Conservation (phyloP, 1,140 invertebrate species). For the Apis laboriosa region DNA sequence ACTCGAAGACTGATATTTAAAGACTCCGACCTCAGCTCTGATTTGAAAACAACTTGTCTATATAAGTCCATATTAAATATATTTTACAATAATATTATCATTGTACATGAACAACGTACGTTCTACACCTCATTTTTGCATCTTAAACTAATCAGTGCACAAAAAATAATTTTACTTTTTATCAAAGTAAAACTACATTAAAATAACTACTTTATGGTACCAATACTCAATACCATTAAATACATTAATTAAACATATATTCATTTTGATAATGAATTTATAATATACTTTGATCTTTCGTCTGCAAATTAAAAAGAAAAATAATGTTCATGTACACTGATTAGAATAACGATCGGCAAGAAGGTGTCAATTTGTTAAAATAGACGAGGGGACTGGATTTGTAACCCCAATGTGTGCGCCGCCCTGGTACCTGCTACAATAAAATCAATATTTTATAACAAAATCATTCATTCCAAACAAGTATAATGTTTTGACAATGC, state of each 20-base stretch:
- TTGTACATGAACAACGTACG: slow-evolving; percentile 80
- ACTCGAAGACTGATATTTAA: slow-evolving; percentile 47
- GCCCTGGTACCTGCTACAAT: slow-evolving; percentile 71
- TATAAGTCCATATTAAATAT: slow-evolving; percentile 80
- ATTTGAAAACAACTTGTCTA: slow-evolving; percentile 73
- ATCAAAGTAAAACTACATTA: slow-evolving; percentile 37
- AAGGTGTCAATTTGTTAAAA: slow-evolving; percentile 77
- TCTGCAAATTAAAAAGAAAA: slow-evolving; percentile 33
- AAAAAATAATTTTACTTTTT: slow-evolving; percentile 38
- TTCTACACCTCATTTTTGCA: slow-evolving; percentile 72
- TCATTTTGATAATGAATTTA: background rate
- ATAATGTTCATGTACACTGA: slow-evolving; percentile 64
- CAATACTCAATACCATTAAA: slow-evolving; percentile 2
- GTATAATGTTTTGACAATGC: slow-evolving; percentile 27
- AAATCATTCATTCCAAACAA: slow-evolving; percentile 31
- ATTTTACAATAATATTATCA: slow-evolving; percentile 81
- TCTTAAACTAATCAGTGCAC: slow-evolving; percentile 68
- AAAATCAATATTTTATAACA: slow-evolving; percentile 61
- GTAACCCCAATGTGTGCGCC: slow-evolving; percentile 74
- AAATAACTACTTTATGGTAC: slow-evolving; percentile 34
- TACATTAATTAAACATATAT: background rate
- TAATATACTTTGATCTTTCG: background rate
- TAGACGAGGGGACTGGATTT: slow-evolving; percentile 74
- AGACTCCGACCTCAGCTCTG: slow-evolving; percentile 58
- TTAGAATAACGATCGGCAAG: slow-evolving; percentile 72